phyloP scores from a whole-genome alignment of 2,888 invertebrate species.

The Spodoptera picta region DNA sequence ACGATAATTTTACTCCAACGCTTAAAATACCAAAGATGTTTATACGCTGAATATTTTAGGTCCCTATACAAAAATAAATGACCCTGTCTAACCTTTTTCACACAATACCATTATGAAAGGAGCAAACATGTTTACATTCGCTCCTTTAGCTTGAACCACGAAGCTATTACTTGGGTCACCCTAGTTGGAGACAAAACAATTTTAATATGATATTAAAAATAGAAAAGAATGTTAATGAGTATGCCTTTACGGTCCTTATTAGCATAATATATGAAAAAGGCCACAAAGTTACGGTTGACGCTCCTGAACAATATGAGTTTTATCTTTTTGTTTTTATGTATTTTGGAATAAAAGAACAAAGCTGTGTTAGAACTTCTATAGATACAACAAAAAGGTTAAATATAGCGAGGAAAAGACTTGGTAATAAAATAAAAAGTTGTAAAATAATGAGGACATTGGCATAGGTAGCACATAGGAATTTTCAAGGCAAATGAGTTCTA shows the following conservation, averaged over 20 bases:
- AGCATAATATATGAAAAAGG: conserved; percentile 40
- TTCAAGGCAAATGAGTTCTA: too few relatives aligned
- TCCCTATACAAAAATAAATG: too few relatives aligned
- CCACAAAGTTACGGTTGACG: conserved; percentile 41
- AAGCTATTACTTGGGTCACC: conserved; percentile 10
- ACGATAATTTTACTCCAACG: too few relatives aligned
- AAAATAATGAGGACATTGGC: too few relatives aligned
- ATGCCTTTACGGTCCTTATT: conserved; percentile 33
- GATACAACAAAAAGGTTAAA: too few relatives aligned
- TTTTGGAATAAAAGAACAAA: conserved; percentile 32
- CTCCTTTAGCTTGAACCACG: conserved; percentile 4
- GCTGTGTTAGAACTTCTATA: conserved; percentile 1
- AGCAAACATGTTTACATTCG: conserved; percentile 18
- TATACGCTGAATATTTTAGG: too few relatives aligned
- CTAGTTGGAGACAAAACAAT: conserved; percentile 22
- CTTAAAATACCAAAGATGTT: too few relatives aligned
- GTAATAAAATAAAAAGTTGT: background rate
- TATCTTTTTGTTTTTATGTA: conserved; percentile 44
- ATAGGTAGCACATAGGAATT: too few relatives aligned
- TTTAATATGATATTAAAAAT: conserved; percentile 22
- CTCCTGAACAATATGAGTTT: conserved; percentile 36
- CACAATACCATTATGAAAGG: background rate
- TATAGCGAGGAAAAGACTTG: too few relatives aligned
- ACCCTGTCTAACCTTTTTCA: too few relatives aligned
- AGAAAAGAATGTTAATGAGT: conserved; percentile 36